Evolutionary conservation across 2,113 vertebrate genomes (phyloP), one percentile per base, ranked within the genome.

Genomic region (Carollia perspicillata): DNA sequence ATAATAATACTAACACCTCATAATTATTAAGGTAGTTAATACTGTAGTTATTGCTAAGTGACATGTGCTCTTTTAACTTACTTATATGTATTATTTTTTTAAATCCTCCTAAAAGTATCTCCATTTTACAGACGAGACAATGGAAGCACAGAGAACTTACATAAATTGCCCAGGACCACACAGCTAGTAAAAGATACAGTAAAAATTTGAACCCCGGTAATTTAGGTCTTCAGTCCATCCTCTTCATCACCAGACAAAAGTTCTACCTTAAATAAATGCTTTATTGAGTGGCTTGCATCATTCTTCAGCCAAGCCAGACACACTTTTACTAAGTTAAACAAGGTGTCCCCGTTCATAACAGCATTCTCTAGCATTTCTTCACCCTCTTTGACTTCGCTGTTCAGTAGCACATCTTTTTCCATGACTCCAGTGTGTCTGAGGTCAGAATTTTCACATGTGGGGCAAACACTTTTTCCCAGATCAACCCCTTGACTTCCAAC

Each of bases 401-500:
- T 90, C 42, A 74, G 26, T 16, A 83, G 79, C 66, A 49, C 2
- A 49, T 65, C 40, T 65, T 80, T 89, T 74, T 95, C 66, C 47
- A 87, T 2, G 47, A 83, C 53, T 35, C 53, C 55, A 65, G 0
- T 60, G 23, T 53, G 65, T 81, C 58, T 87, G 58, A 87, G 93
- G 90, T 95, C 80, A 94, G 60, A 44, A 89, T 90, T 95, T 96
- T 96, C 96, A 89, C 88, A 55, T 58, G 72, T 69, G 30, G 44
- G 44, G 12, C 66, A 95, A 96, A 66, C 42, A 80, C 37, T 69
- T 40, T 55, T 92, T 69, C 71, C 90, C 90, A 95, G 40, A 66
- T 35, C 60, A 91, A 93, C 66, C 71, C 35, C 74, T 84, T 94
- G 75, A 93, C 83, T 90, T 86, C 44, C 55, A 93, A 63, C 71